Evolutionary conservation across 2,797 vertebrate species (phyloP), one percentile per base, ranked within the genome.

Genomic region (Scleropages formosus): DNA sequence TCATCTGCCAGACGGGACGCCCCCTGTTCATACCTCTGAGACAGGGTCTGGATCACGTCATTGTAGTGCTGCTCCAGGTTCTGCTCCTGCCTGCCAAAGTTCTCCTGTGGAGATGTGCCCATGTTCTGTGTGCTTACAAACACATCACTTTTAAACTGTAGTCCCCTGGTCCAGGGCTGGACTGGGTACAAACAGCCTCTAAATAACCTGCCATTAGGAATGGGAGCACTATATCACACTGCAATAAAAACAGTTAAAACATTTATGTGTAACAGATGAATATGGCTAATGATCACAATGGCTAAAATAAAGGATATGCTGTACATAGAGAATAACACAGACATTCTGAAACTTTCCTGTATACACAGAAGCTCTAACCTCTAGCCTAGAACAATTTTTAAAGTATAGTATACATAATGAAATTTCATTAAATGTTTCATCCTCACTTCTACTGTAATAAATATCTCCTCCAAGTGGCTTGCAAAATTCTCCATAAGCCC

Each of bases 381-480:
- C 2, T 31, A 39, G 31, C 31, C 31, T 39, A 6, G 39, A 39
- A 31, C 6, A 31, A 39, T 39, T 39, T 39, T 39, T 39, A 39
- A 39, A 39, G n/a, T n/a, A n/a, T n/a, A 39, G 2, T 39, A 31
- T 31, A 39, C 39, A 6, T 39, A 39, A 39, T 58, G 53, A 13
- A 58, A 3, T 13, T 58, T 58, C 12, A 58, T 58, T n/a, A 18
- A 22, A 26, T 24, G 15, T 18, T 27, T 22, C 15, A 58, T 22
- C 31, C 87, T 88, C 87, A 98, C 97, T 94, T 99, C 97, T 51
- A 99, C 95, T 0, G 97, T 97, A 75, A 98, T 95, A 86, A 97
- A 99, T 74, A 99, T 98, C 85, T 99, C 97, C 79, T 98, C 96
- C 87, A 99, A 85, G 75, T 98, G 96, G 78, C 94, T 93, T 49